Base-by-base conservation (phyloP, 2,888 invertebrate species). In the Tuta absoluta region DNA sequence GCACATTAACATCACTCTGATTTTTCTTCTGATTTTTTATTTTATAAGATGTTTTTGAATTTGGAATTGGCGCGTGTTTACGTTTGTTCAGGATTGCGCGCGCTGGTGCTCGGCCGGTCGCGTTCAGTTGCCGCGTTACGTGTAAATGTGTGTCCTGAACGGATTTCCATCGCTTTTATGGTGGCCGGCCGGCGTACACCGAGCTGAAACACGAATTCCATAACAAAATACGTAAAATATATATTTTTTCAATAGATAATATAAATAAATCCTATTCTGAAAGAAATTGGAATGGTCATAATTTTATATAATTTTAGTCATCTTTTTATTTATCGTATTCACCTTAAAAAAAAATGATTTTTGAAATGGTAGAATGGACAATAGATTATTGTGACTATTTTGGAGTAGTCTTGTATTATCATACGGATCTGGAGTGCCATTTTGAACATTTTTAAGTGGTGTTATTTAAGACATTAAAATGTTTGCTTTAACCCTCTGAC, bases 101-200 rank as follows among this genome's bases (percentile, higher is more conserved):
- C 73, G 73, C 51, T 76, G 72, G 81, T 82, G 81, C 86, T 80
- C 82, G 80, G 80, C 81, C 82, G 81, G 86, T 80, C 83, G 80
- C 80, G 89, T 89, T 87, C 90, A 83, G 88, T 80, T 79, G 85
- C 84, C 79, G 90, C 85, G 81, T 85, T 86, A 85, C 84, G 77
- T 86, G 82, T 85, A 88, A 33, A 84, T 90, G 89, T 86, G 84
- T 86, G 85, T 87, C 90, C 90, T 90, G 89, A 86, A 87, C 85
- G 82, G 81, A 85, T 89, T 90, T 86, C 85, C 84, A 85, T 82
- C 77, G 86, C 87, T 90, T 91, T 89, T 91, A 91, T 89, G 89
- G 66, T 86, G 73, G 79, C 75, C 79, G 82, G 82, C 78, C 78
- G 85, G 83, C 85, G 84, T 83, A n/a, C 45, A 45, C 45, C 8